Evolutionary conservation across 2,113 vertebrate species (phyloP).

Genomic region (Aspiorhynchus laticeps): DNA sequence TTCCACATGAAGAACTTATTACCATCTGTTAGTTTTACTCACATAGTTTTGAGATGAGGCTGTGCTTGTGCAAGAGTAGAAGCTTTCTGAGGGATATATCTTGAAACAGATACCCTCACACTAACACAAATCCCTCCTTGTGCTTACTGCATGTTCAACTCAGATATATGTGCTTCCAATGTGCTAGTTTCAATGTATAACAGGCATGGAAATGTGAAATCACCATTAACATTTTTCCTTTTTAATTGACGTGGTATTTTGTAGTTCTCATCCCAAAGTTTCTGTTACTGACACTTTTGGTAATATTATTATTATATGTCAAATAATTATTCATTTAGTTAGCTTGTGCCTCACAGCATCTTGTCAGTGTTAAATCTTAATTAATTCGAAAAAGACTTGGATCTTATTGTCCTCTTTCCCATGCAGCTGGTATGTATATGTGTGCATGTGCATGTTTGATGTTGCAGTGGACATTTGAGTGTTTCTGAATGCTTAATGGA

Average conservation of each 20-base stretch:
- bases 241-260: background rate
- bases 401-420: slow-evolving; percentile 2
- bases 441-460: slow-evolving; percentile 28
- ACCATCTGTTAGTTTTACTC: slow-evolving; percentile 43
- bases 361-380: background rate
- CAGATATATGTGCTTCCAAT: slow-evolving; percentile 6
- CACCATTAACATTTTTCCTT: background rate
- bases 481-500: slow-evolving; percentile 61
- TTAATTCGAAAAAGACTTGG: background rate
- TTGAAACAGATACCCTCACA: background rate
- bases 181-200: background rate
- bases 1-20: slow-evolving; percentile 15
- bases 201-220: slow-evolving; percentile 33
- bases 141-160: slow-evolving; percentile 15
- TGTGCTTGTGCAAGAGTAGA: slow-evolving; percentile 3
- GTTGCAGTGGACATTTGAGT: slow-evolving; percentile 37
- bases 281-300: background rate
- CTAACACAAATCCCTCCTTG: slow-evolving; percentile 19
- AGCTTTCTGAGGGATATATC: background rate
- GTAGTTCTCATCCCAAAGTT: background rate
- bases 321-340: background rate
- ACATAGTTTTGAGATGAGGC: slow-evolving; percentile 35
- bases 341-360: background rate
- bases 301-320: background rate
- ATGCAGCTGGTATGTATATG: background rate